Conservation (phyloP, 1,140 invertebrate genomes). For the Ceratina calcarata region DNA sequence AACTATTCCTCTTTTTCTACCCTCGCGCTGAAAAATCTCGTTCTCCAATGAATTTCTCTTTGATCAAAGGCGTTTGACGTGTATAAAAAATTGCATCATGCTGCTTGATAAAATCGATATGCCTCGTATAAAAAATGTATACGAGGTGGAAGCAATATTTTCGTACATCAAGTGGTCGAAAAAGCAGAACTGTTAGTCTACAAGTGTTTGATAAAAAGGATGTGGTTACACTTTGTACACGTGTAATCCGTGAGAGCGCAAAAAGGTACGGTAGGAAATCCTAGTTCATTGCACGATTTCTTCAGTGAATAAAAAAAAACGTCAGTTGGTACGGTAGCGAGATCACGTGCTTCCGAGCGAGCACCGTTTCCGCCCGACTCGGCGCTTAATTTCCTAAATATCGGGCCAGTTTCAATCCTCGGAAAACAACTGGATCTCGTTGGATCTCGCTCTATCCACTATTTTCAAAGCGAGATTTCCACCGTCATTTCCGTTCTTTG, state of each 20-base stretch:
- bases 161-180: neutral
- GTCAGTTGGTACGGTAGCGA: neutral
- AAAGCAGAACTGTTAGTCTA: constrained; percentile 6
- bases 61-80: neutral
- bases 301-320: neutral
- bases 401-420: neutral
- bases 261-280: neutral
- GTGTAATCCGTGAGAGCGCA: neutral
- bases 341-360: constrained; percentile 14
- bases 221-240: neutral
- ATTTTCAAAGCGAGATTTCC: neutral
- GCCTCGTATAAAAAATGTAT: constrained; percentile 10
- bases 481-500: constrained; percentile 3
- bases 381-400: constrained; percentile 9
- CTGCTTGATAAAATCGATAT: no score
- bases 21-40: neutral
- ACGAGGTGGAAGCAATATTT: neutral
- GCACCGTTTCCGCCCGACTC: neutral
- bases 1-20: neutral
- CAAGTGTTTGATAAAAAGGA: neutral
- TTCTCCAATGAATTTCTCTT: neutral
- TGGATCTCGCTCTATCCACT: neutral
- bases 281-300: neutral
- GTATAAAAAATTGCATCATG: constrained; percentile 30
- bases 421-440: neutral